Conservation (phyloP, 2,888 invertebrate species). For the Tachina lurida region DNA sequence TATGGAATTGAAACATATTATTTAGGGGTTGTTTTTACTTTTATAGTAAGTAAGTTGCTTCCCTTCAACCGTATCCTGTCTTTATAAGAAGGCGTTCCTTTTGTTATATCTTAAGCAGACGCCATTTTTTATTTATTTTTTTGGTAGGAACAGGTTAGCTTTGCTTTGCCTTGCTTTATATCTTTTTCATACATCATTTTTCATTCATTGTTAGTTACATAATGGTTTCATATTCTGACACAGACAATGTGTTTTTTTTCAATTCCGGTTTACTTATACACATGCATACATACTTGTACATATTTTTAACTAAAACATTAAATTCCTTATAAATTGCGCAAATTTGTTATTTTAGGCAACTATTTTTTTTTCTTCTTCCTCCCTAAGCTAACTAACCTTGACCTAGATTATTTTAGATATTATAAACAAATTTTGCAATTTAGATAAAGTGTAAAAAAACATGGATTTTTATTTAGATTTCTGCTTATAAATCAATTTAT, state of each 20-base stretch:
- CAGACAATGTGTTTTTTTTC: constrained; percentile 24
- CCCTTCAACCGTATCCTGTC: constrained; percentile 60
- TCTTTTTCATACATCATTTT: neutral
- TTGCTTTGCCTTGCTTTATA: constrained; percentile 8
- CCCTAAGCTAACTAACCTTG: constrained; percentile 56
- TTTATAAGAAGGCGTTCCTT: constrained; percentile 72
- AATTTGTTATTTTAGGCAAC: constrained; percentile 44
- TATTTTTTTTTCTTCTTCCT: neutral
- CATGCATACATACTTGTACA: neutral
- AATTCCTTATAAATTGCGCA: constrained; percentile 19
- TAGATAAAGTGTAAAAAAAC: neutral
- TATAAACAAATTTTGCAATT: constrained; percentile 24
- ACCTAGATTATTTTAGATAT: constrained; percentile 40
- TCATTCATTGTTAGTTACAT: constrained; percentile 52
- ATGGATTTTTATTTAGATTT: neutral
- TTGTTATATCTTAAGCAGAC: constrained; percentile 50
- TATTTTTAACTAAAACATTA: constrained; percentile 4
- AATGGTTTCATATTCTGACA: constrained; percentile 59
- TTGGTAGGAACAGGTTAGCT: constrained; percentile 56
- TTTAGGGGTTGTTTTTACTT: constrained; percentile 74
- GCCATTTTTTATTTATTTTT: constrained; percentile 76
- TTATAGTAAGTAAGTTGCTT: neutral
- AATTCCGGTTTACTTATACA: constrained; percentile 60
- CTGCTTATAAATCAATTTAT: neutral
- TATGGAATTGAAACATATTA: constrained; percentile 65